Conservation (phyloP, 2,797 vertebrate genomes). For the Microhierax caerulescens region DNA sequence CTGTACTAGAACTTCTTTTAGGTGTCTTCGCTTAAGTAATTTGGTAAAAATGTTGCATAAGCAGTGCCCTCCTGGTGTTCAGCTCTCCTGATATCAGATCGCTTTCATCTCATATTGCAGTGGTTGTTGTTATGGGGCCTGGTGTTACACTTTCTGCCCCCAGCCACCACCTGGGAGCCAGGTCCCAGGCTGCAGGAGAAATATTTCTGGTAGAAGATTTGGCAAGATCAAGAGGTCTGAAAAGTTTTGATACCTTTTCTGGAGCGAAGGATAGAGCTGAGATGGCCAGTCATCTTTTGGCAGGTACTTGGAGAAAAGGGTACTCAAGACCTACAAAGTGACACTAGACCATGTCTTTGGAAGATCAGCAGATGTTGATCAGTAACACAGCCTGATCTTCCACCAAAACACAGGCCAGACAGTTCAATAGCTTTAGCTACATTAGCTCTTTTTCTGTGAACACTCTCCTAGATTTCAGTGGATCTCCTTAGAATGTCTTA, state of each 20-base stretch:
- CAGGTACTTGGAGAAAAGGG: background rate
- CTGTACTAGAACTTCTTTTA: background rate
- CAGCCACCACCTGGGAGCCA: background rate
- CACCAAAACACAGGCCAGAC: background rate
- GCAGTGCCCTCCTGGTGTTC: background rate
- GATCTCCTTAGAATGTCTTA: background rate
- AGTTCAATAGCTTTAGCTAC: background rate
- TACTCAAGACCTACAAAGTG: background rate
- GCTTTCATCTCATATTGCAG: background rate
- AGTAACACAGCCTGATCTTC: background rate
- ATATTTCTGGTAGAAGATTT: background rate
- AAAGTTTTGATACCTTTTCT: background rate
- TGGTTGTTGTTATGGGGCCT: background rate
- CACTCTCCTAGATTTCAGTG: background rate
- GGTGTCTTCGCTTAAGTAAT: background rate
- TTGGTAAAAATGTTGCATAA: background rate
- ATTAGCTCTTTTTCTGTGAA: background rate
- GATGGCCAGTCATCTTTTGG: background rate
- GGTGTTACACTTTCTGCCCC: background rate
- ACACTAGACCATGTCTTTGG: background rate
- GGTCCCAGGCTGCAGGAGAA: background rate
- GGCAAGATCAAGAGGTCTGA: background rate
- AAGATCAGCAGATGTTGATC: background rate
- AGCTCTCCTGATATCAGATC: background rate
- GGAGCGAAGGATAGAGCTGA: background rate